Evolutionary conservation across 35 echinoderm and acorn worm genomes (phyloP), one percentile per base, ranked within the genome.

Genomic region (Ophiothrix spiculata): DNA sequence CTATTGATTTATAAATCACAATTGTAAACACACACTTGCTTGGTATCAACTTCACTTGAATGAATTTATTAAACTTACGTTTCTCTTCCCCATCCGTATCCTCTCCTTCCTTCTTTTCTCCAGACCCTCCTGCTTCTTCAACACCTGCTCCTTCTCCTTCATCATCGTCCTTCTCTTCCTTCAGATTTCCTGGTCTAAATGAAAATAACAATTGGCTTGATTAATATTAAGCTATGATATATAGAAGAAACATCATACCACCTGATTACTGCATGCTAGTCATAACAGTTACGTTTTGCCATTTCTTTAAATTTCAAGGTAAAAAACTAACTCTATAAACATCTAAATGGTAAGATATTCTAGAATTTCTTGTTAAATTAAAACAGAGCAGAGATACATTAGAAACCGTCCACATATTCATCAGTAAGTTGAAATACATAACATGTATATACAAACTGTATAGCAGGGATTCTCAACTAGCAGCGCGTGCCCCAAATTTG

Each of bases 181-280:
- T 90, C 39, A 73, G 33, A 45, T 79, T 84, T 40, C 88, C 42
- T 17, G 89, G 83, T 36, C 89, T 91, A 42, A 40, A 21, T 21
- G 83, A 21, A 38, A n/a, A 76, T 0, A 21, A 1, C 40, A 0
- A 41, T 83, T 25, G 2, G 33, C 38, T n/a, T 0, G 56, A 85
- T n/a, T n/a, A n/a, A n/a, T n/a, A n/a, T n/a, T n/a, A n/a, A n/a
- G n/a, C n/a, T n/a, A n/a, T n/a, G n/a, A n/a, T n/a, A n/a, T n/a
- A n/a, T n/a, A n/a, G n/a, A n/a, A n/a, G n/a, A n/a, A n/a, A n/a
- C n/a, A n/a, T n/a, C n/a, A n/a, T n/a, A n/a, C n/a, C n/a, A n/a
- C n/a, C n/a, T n/a, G n/a, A n/a, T n/a, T n/a, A n/a, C n/a, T n/a
- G n/a, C n/a, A n/a, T n/a, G n/a, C n/a, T n/a, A 69, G 60, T 25